Evolutionary conservation across 1,140 invertebrate species (phyloP).

Genomic region (Atta colombica): DNA sequence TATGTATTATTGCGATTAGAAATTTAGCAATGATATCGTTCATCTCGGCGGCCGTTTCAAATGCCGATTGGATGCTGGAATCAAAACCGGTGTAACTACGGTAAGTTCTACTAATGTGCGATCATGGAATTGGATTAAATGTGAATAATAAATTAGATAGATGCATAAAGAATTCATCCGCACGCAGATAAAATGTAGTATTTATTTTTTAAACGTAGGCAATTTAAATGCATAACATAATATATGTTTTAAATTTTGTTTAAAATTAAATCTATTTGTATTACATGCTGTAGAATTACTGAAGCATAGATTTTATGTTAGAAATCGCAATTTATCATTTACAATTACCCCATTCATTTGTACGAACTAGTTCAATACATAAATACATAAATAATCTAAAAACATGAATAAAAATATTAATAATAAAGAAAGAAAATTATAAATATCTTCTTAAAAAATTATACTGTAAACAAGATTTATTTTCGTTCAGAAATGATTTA

Average conservation of each 20-base stretch:
- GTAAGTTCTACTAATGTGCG: background rate
- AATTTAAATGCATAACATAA: background rate
- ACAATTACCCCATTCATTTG: background rate
- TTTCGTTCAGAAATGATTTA: background rate
- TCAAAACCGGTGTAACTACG: background rate
- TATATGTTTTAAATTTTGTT: background rate
- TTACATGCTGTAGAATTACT: background rate
- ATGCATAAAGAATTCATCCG: background rate
- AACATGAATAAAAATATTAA: background rate
- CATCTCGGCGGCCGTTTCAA: background rate
- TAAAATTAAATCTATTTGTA: background rate
- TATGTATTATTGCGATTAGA: conserved; percentile 1
- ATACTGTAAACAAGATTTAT: background rate
- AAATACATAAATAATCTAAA: conserved; percentile 18
- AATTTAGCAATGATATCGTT: conserved; percentile 5
- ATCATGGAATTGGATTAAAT: background rate
- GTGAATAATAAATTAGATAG: background rate
- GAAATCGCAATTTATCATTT: background rate
- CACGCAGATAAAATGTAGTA: background rate
- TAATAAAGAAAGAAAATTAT: background rate
- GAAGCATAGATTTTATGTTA: background rate
- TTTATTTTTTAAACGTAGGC: background rate
- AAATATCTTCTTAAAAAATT: background rate
- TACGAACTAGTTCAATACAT: background rate
- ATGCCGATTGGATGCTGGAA: background rate